A percentile compares a stretch with the other conserved stretches of the same genome.
phyloP scores from a whole-genome alignment of 1,140 invertebrate genomes.

The Limonius californicus region DNA sequence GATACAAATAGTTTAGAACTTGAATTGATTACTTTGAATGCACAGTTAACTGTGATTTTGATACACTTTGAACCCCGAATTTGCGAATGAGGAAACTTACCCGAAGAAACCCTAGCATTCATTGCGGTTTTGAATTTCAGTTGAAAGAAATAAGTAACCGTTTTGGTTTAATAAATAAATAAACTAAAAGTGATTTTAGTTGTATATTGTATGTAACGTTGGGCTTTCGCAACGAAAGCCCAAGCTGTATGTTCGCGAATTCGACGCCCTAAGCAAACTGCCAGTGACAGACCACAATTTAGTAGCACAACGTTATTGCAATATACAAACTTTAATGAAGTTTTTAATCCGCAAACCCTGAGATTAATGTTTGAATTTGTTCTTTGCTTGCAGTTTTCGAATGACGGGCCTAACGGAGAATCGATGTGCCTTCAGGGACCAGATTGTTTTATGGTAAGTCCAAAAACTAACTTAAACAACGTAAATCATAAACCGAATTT shows the following conservation, averaged over 20 bases:
- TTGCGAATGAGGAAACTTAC: too few relatives aligned
- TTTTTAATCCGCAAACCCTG: conserved; percentile 23
- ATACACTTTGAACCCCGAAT: too few relatives aligned
- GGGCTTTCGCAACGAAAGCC: too few relatives aligned
- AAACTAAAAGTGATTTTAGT: too few relatives aligned
- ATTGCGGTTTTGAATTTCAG: too few relatives aligned
- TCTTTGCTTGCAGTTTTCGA: conserved; percentile 54
- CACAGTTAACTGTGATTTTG: too few relatives aligned
- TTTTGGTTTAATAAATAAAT: too few relatives aligned
- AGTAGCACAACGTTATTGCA: conserved; percentile 17
- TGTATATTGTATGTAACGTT: too few relatives aligned
- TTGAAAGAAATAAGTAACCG: too few relatives aligned
- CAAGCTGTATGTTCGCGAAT: background rate
- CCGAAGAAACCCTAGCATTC: too few relatives aligned
- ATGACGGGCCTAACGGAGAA: conserved; percentile 55
- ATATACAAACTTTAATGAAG: conserved; percentile 34
- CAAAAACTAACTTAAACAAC: background rate
- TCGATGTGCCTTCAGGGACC: conserved; percentile 61
- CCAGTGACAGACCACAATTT: background rate
- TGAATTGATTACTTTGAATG: conserved; percentile 1
- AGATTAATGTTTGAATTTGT: conserved; percentile 33
- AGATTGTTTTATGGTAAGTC: conserved; percentile 64
- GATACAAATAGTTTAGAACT: conserved; percentile 2
- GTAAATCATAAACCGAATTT: conserved; percentile 1
- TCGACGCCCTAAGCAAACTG: background rate